Percentiles rank a stretch among this genome's conserved stretches.
Evolutionary conservation across 2,797 vertebrate genomes (phyloP).

Genomic region (Rhynchotus rufescens): DNA sequence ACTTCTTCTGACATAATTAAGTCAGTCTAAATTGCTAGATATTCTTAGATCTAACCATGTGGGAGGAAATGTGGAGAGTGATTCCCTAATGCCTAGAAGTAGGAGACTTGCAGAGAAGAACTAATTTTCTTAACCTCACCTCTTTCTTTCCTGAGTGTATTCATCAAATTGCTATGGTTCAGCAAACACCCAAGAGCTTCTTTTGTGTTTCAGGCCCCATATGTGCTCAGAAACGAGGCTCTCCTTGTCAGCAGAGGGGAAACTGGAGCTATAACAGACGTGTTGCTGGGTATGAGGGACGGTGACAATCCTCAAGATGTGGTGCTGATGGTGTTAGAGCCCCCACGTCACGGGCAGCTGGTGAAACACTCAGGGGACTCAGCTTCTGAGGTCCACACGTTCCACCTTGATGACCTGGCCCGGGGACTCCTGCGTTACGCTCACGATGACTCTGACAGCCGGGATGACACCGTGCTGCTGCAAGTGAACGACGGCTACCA

Average conservation of each 20-base stretch:
- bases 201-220: conserved; percentile 82
- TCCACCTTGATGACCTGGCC: conserved; percentile 86
- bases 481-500: conserved; percentile 92
- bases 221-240: conserved; percentile 83
- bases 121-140: neutral
- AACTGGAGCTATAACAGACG: conserved; percentile 75
- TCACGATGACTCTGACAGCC: conserved; percentile 85
- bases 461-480: conserved; percentile 81
- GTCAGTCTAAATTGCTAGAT: neutral
- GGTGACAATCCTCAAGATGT: conserved; percentile 90
- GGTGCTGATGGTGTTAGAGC: conserved; percentile 85
- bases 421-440: conserved; percentile 85
- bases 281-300: conserved; percentile 87
- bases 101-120: neutral
- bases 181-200: neutral
- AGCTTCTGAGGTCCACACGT: conserved; percentile 32
- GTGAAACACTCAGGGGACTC: conserved; percentile 70
- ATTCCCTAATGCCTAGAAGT: neutral
- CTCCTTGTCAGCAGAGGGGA: conserved; percentile 81
- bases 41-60: neutral
- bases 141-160: neutral
- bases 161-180: neutral
- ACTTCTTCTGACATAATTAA: neutral
- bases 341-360: conserved; percentile 86
- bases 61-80: too few species aligned